Conservation (phyloP, 1,140 invertebrate genomes). For the Drosophila ironensis region DNA sequence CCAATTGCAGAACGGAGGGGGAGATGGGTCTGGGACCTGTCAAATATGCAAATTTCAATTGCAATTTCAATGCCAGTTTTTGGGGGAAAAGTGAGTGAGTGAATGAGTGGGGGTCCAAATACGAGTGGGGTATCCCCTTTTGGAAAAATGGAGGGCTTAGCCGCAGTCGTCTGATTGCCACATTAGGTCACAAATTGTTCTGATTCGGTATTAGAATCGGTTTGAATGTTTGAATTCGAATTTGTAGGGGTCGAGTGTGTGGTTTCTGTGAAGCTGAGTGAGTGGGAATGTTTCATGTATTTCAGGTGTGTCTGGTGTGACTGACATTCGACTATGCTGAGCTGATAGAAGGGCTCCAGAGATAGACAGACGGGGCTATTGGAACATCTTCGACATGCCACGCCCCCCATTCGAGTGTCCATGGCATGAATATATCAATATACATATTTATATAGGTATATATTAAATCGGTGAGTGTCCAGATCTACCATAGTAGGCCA, state of each 20-base stretch:
- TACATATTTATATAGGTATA: constrained; percentile 8
- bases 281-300: constrained; percentile 30
- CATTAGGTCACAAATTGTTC: constrained; percentile 40
- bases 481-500: constrained; percentile 82
- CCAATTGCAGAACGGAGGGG: constrained; percentile 35
- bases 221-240: constrained; percentile 1
- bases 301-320: constrained; percentile 20
- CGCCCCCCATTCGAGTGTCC: constrained; percentile 17
- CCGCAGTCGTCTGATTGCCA: constrained; percentile 48
- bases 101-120: too few species aligned
- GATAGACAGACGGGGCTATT: constrained; percentile 3
- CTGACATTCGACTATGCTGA: constrained; percentile 32
- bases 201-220: constrained; percentile 1
- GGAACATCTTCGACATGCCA: constrained; percentile 49
- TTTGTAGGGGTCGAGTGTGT: constrained; percentile 19
- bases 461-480: constrained; percentile 57
- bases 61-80: constrained; percentile 68
- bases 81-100: not conserved
- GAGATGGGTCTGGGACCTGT: constrained; percentile 43
- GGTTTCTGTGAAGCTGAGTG: constrained; percentile 15
- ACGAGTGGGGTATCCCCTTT: not conserved
- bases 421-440: constrained; percentile 28
- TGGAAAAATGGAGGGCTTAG: constrained; percentile 2
- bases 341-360: not conserved
- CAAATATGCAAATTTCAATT: constrained; percentile 48